These are phyloP conservation scores for Leptosomus discolor DNA, from an alignment of 2,113 vertebrate species.

Conservation along the genomic window DNA sequence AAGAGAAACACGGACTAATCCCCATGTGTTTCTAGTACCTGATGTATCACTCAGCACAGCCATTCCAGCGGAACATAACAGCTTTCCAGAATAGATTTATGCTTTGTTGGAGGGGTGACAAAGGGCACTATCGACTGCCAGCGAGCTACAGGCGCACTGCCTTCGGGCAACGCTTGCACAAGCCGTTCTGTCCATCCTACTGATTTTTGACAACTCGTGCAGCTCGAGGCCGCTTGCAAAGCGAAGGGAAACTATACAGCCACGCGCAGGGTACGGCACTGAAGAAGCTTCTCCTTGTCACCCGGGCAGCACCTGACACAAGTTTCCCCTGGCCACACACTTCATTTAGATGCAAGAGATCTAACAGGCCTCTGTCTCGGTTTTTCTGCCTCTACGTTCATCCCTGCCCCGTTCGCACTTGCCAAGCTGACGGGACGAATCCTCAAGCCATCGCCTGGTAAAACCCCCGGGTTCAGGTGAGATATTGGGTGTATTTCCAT, in stretches of 20 bases:
- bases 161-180: background rate
- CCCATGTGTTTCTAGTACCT: background rate
- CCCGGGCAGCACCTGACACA: background rate
- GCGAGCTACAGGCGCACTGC: background rate
- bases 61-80: background rate
- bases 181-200: background rate
- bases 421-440: background rate
- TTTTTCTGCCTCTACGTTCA: background rate
- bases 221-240: background rate
- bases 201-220: fast-evolving
- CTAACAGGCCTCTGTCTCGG: background rate
- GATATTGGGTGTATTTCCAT: fast-evolving
- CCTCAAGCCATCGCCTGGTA: background rate
- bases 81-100: background rate
- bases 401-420: background rate
- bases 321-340: background rate
- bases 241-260: background rate
- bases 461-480: background rate
- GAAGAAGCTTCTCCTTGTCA: background rate
- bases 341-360: background rate
- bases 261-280: background rate
- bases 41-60: background rate
- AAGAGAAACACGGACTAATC: background rate
- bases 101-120: background rate
- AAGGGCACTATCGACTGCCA: background rate